These are phyloP conservation scores for Meteorus sp. DNA, from an alignment of 1,140 invertebrate species.

Conservation along the genomic window DNA sequence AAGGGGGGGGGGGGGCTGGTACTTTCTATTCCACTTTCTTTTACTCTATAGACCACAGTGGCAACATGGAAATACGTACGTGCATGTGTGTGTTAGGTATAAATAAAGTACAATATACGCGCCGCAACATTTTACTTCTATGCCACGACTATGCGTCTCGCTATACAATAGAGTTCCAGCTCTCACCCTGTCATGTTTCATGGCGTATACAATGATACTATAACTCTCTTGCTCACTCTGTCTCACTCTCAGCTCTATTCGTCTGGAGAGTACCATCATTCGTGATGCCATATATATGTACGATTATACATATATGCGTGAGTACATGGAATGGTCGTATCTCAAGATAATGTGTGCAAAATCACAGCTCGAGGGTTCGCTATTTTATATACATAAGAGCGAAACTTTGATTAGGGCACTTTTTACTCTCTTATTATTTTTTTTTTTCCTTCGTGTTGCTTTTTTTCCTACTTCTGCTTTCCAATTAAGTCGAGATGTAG, in stretches of 20 bases:
- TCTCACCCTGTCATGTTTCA: slow-evolving; percentile 52
- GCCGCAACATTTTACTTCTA: background rate
- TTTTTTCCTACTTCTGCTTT: background rate
- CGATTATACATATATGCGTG: too few species aligned
- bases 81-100: too few species aligned
- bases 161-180: slow-evolving; percentile 56
- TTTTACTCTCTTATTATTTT: background rate
- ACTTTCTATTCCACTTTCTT: too few species aligned
- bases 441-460: background rate
- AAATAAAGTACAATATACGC: slow-evolving; percentile 16
- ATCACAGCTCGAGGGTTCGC: slow-evolving; percentile 33
- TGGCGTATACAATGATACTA: slow-evolving; percentile 54
- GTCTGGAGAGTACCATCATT: slow-evolving; percentile 16
- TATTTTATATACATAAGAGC: background rate
- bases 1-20: too few species aligned
- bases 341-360: slow-evolving; percentile 52
- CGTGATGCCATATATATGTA: slow-evolving; percentile 34
- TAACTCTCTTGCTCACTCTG: slow-evolving; percentile 34
- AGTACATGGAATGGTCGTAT: too few species aligned
- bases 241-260: slow-evolving; percentile 31
- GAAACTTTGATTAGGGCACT: background rate
- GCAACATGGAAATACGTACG: too few species aligned
- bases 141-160: slow-evolving; percentile 45
- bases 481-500: background rate
- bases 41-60: too few species aligned